Evolutionary conservation across 2,888 invertebrate species (phyloP), one percentile per base, ranked within the genome.

Genomic region (Julus scandinavius): DNA sequence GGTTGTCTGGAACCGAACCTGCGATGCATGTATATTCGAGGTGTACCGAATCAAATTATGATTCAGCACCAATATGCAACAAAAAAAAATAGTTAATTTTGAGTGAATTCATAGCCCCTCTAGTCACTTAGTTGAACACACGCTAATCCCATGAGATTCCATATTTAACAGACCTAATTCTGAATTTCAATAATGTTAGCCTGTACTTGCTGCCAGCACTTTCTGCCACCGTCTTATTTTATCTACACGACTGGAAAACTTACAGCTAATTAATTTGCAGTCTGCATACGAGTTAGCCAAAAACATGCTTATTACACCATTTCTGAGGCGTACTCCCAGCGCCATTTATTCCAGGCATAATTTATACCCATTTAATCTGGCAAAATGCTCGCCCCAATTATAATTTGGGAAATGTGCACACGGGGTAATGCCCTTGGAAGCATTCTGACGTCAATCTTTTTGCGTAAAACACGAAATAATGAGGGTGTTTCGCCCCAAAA

Each of bases 401-500:
- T 72, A 2, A 72, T n/a, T 72, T 29, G 29, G 72, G 58, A 58
- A 58, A 58, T n/a, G 58, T n/a, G 58, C 58, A 58, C 58, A n/a
- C 58, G 58, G 72, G 72, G 72, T 72, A 72, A 72, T 72, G 29
- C 72, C 72, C 72, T 29, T n/a, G n/a, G 29, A 72, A 20, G 72
- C 72, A 29, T 72, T 29, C 72, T 72, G 72, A 72, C 72, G 72
- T 72, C 72, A 72, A 29, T 72, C 72, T 72, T 72, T 29, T 29
- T 11, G 72, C 72, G 29, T 29, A 72, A 72, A 4, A 9, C 72
- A 29, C 72, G 72, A 72, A 72, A 72, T 72, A 72, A 72, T 72
- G 72, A 72, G 72, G 72, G 72, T 29, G 72, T 72, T 72, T 72
- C 29, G 72, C 72, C 72, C 72, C 72, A 9, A 72, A 72, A 72